phyloP scores from a whole-genome alignment of 2,797 vertebrate species.

The Echeneis naucrates region DNA sequence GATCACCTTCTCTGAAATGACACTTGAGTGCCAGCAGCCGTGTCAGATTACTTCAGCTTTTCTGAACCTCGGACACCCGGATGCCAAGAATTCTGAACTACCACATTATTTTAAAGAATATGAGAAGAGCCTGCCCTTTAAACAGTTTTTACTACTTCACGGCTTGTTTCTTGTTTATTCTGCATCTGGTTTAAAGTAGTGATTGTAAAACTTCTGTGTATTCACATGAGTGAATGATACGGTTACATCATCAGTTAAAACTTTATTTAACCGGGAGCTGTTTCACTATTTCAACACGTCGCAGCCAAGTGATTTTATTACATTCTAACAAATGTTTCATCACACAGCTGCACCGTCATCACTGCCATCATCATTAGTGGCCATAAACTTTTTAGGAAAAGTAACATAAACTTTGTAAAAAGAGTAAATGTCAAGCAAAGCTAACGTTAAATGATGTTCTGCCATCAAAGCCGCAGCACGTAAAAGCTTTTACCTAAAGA shows the following conservation, averaged over 20 bases:
- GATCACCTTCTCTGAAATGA: constrained; percentile 26
- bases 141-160: neutral
- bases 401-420: neutral
- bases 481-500: constrained; percentile 46
- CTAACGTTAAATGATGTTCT: constrained; percentile 10
- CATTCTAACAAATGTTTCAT: neutral
- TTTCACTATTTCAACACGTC: neutral
- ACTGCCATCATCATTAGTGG: too few species aligned
- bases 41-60: constrained; percentile 14
- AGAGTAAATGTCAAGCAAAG: neutral
- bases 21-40: constrained; percentile 15
- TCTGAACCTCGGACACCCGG: neutral
- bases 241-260: too few species aligned
- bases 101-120: neutral
- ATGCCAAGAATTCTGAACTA: neutral
- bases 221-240: too few species aligned
- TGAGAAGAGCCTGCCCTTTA: neutral
- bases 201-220: neutral
- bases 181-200: neutral
- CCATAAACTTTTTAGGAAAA: neutral
- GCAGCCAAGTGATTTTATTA: neutral
- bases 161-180: neutral
- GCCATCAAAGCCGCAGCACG: constrained; percentile 8
- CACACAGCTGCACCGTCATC: neutral
- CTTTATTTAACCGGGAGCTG: neutral